A percentile compares a stretch with the other conserved stretches of the same genome.
Conservation (phyloP, 1,140 invertebrate species). For the Drosophila rufa region DNA sequence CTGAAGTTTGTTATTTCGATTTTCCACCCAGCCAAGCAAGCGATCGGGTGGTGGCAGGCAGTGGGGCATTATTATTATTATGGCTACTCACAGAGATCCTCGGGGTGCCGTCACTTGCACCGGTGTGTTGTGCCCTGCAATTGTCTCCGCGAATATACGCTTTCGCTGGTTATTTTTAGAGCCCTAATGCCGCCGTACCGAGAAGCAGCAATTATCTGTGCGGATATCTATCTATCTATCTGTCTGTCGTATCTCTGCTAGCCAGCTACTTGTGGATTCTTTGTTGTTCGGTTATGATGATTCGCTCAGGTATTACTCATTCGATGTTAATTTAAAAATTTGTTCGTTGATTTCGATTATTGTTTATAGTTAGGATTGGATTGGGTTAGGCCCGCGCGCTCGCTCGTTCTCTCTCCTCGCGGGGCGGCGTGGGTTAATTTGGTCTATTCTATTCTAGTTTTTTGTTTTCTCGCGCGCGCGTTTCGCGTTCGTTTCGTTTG, state of each 20-base stretch:
- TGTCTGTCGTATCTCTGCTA: slow-evolving; percentile 11
- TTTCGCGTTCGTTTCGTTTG: slow-evolving; percentile 80
- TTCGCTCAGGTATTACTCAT: slow-evolving; percentile 49
- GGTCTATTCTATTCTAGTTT: slow-evolving; percentile 50
- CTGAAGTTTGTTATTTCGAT: slow-evolving; percentile 55
- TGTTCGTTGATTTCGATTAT: slow-evolving; percentile 57
- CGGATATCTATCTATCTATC: slow-evolving; percentile 58
- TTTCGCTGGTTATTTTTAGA: slow-evolving; percentile 34
- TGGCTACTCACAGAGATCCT: slow-evolving; percentile 52
- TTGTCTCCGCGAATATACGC: slow-evolving; percentile 36
- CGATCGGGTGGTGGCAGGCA: slow-evolving; percentile 6
- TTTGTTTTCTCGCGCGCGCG: slow-evolving; percentile 53
- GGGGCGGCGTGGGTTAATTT: slow-evolving; percentile 51
- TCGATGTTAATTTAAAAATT: slow-evolving; percentile 46
- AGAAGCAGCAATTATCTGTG: slow-evolving; percentile 44
- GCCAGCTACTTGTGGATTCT: slow-evolving; percentile 76
- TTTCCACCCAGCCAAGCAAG: slow-evolving; percentile 11
- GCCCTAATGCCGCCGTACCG: slow-evolving; percentile 37
- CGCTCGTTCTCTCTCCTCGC: not conserved
- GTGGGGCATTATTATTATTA: slow-evolving; percentile 1
- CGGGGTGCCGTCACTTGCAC: slow-evolving; percentile 25
- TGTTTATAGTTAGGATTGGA: slow-evolving; percentile 64
- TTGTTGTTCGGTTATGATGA: slow-evolving; percentile 52
- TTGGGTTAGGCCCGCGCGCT: slow-evolving; percentile 20
- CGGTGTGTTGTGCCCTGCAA: slow-evolving; percentile 31